Percentiles rank a stretch among this genome's conserved stretches.
Evolutionary conservation across 1,140 invertebrate species (phyloP).

Genomic region (Argopecten irradians): DNA sequence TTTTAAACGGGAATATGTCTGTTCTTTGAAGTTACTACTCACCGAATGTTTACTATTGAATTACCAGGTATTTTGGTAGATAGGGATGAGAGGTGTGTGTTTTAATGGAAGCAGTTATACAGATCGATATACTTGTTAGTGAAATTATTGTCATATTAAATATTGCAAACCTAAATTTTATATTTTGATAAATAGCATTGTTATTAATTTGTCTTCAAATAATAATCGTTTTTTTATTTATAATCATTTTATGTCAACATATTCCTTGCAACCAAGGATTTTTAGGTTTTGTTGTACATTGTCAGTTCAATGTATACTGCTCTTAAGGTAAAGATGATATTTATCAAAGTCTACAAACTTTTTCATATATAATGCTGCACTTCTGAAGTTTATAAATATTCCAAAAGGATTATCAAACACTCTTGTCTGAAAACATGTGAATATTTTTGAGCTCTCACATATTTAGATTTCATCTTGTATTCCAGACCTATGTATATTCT

Average conservation of each 20-base stretch:
- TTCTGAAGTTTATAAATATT: neutral
- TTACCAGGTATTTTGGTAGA: neutral
- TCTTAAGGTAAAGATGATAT: neutral
- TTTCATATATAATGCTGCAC: neutral
- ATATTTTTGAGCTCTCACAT: neutral
- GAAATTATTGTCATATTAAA: neutral
- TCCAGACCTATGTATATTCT: neutral
- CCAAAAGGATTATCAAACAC: neutral
- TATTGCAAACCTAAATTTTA: neutral
- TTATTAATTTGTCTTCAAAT: neutral
- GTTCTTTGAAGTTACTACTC: neutral
- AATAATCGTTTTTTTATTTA: neutral
- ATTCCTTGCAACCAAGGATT: neutral
- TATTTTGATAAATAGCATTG: neutral
- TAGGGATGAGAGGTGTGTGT: neutral
- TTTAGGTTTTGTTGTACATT: neutral
- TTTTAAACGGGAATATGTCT: neutral
- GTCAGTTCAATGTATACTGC: neutral
- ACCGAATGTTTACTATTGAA: neutral
- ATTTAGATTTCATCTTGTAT: neutral
- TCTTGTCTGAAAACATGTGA: neutral
- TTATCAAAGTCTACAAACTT: neutral
- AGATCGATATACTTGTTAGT: neutral
- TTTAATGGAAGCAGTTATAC: neutral
- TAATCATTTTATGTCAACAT: neutral